Base-by-base conservation (phyloP, 2,113 vertebrate genomes). In the Zingel zingel region DNA sequence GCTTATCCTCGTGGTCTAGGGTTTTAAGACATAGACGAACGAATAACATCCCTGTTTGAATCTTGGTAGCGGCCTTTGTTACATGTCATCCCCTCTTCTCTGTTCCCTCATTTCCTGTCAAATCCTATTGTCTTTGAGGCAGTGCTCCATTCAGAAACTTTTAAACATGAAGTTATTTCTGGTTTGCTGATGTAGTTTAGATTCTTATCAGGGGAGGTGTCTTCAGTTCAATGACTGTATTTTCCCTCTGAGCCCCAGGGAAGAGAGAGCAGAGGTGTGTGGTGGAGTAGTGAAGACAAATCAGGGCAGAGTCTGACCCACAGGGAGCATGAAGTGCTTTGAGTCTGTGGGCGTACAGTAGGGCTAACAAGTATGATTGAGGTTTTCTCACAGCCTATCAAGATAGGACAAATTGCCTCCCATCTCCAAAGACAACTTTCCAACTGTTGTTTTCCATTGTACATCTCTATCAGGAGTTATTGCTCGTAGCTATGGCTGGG, bases 351-450 rank as follows among this genome's bases (percentile, higher is more conserved):
- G 21, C 4, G 9, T 30, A 14, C 47, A 63, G 23, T 16, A 15
- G 36, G n/a, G 65, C 27, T 25, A 45, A 63, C 27, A 50, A 36
- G 25, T 21, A 6, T 39, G 68, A 74, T 25, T 27, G 53, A 27
- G 13, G 59, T 48, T 84, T 62, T 19, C 39, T 85, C 61, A 56
- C 27, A 36, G 43, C 57, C 57, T 50, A 15, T 79, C 9, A 48
- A 23, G 56, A 10, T 25, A 30, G 73, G 45, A 57, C 63, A 43
- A 30, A 74, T 67, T 62, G 48, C 21, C 63, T 43, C 64, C 48
- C 36, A 43, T 66, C 50, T 51, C 39, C 50, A 56, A 33, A 61
- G 8, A 56, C 25, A 19, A 23, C 54, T 48, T 47, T 10, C 21
- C 30, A 54, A 12, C 57, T 25, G 57, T 75, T 23, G 33, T 45